Base-by-base conservation (phyloP, 2,113 vertebrate genomes). In the Strix uralensis region DNA sequence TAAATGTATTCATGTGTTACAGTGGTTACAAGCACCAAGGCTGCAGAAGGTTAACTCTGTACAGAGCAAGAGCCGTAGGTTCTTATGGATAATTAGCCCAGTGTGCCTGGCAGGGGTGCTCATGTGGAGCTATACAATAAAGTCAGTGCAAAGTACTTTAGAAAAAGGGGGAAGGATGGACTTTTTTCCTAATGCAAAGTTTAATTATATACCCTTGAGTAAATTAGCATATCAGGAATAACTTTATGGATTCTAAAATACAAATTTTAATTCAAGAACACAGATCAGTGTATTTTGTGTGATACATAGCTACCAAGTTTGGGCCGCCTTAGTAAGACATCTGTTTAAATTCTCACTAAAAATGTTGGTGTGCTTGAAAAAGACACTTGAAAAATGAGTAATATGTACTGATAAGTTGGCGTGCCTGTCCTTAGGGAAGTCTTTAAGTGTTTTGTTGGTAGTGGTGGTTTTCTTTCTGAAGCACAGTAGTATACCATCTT, bases 41-140 rank as follows among this genome's bases (percentile, higher is more conserved):
- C 46, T 54, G 21, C 19, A 32, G 71, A 34, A 65, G 42, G 54
- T 61, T 65, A 42, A 19, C 47, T 46, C 57, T 49, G 29, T n/a
- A 26, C 17, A 47, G 44, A 27, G 17, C 1, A 1, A 17, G 73
- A 62, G n/a, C 36, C 0, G 0, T n/a, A 34, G 55, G 44, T 52
- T 79, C 70, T 44, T 36, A 7, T 0, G 1, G 40, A 11, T 59
- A 26, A 38, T 87, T 19, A 70, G 23, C 13, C 42, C 55, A 7
- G 12, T 34, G 59, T 52, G 34, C 58, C 61, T 71, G 59, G 16
- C 52, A 32, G 12, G 11, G 47, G 2, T 27, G 17, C 54, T 73
- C 34, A 1, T 46, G 26, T 23, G 66, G 14, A 63, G 44, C 66
- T 62, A 3, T 14, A 25, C 54, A 65, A 79, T 38, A 32, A 72